Evolutionary conservation across 2,888 invertebrate genomes (phyloP), one percentile per base, ranked within the genome.

Genomic region (Anodontia alba): DNA sequence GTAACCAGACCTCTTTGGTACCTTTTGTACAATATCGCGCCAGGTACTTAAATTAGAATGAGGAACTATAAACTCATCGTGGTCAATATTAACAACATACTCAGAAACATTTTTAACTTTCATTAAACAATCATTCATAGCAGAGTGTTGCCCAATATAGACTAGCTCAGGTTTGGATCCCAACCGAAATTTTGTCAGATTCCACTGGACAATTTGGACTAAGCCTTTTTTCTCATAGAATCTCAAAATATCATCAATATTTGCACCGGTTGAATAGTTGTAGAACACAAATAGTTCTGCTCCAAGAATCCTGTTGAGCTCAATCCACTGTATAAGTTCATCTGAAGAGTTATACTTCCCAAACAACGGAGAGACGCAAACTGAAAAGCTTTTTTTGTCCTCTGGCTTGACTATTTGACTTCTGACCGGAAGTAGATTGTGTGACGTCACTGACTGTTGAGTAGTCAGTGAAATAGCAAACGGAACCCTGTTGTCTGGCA

Each of bases 21-120:
- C 7, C 20, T 62, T 73, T 3, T 26, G 36, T 8, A 81, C 38
- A 29, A 77, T 70, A 26, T 81, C 77, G 5, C 49, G 2, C 70
- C 69, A 71, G 2, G 75, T 72, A 3, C 5, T 31, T 36, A 49
- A 23, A 12, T 42, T 26, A 20, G 15, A 17, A 42, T 54, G 71
- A 5, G 94, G 93, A 17, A 93, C 87, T 51, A 94, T 89, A 68
- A 92, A 91, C 80, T 94, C 94, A 76, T 94, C 93, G 23, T 93
- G 71, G 78, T 94, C 94, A 73, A 89, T 81, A 79, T 90, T 91
- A 3, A 91, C 92, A 17, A 93, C 73, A 76, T 88, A 92, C 31
- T 88, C 76, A 36, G 88, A 88, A 17, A 71, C 26, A 67, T 85
- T 73, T 81, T 88, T 86, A 70, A 86, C 83, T 43, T 93, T 81